Evolutionary conservation across 2,113 vertebrate species (phyloP), one percentile per base, ranked within the genome.

Genomic region (Heterotis niloticus): DNA sequence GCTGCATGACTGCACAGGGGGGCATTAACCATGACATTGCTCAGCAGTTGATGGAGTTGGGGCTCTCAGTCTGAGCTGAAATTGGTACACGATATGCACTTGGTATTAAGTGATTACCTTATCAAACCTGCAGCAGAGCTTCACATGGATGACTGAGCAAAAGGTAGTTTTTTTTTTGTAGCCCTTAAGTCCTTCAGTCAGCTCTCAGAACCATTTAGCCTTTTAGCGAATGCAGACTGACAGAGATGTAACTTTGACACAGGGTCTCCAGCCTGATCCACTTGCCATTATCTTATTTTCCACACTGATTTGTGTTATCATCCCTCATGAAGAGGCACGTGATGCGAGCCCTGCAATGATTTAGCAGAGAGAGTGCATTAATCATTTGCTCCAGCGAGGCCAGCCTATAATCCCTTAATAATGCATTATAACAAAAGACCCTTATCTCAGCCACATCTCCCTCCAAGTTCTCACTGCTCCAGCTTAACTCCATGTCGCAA

Each of bases 221-320:
- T 28, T 60, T 76, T 65, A 54, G 69, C 81, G 67, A 81, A 74
- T 77, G 78, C 62, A 44, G 78, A 78, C 82, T 80, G 1, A 73
- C 62, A 66, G 51, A 65, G 81, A 56, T 54, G 26, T 28, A 65
- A 23, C 85, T 64, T 76, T 87, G 82, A 83, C 79, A 82, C 73
- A 74, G n/a, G 56, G 11, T 70, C 29, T 65, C 24, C 62, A 82
- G 54, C 73, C 64, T 79, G 81, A 84, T 84, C 86, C 81, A 78
- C 79, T 44, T 44, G 5, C 79, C 51, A 71, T 86, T 83, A 70
- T 85, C 81, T 88, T 87, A 90, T 89, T 89, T 90, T 87, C 84
- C 82, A 82, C 83, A 87, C 80, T 71, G 83, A 80, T 82, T 73
- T 54, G 85, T 84, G 82, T 83, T 54, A 70, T 51, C 68, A 20